phyloP scores from a whole-genome alignment of 2,888 invertebrate species.

The Eristalinus aeneus region DNA sequence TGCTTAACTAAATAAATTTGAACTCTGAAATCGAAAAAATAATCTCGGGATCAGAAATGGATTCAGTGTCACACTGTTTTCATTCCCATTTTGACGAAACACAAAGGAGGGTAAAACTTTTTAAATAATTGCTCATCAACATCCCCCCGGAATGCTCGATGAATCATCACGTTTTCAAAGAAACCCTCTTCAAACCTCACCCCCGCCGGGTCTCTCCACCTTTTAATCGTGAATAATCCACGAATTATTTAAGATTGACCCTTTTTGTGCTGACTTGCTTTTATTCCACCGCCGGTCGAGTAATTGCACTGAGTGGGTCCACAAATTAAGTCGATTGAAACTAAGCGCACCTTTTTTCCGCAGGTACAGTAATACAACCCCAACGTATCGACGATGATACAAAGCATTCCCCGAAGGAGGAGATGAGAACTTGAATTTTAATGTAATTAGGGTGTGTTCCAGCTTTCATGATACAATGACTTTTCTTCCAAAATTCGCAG shows the following conservation, averaged over 20 bases:
- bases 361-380: conserved; percentile 16
- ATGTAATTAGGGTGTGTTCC: conserved; percentile 53
- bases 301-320: conserved; percentile 43
- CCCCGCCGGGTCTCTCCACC: neutral
- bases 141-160: neutral
- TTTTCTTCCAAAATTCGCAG: neutral
- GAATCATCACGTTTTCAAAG: neutral
- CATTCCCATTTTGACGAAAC: too few species aligned
- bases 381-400: neutral
- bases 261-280: conserved; percentile 52
- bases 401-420: conserved; percentile 15
- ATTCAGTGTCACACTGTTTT: too few species aligned
- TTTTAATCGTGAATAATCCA: neutral
- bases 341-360: conserved; percentile 46
- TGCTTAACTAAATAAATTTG: too few species aligned
- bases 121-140: neutral
- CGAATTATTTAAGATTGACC: conserved; percentile 43
- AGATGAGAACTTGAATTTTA: conserved; percentile 54
- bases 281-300: conserved; percentile 3
- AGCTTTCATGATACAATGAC: conserved; percentile 38
- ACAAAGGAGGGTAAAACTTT: too few species aligned
- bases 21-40: too few species aligned
- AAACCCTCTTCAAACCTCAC: neutral
- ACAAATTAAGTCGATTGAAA: conserved; percentile 55
- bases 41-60: too few species aligned